A percentile compares a stretch with the other conserved stretches of the same genome.
These are phyloP conservation scores for Eolophus roseicapilla DNA, from an alignment of 2,113 vertebrate species.

Conservation along the genomic window DNA sequence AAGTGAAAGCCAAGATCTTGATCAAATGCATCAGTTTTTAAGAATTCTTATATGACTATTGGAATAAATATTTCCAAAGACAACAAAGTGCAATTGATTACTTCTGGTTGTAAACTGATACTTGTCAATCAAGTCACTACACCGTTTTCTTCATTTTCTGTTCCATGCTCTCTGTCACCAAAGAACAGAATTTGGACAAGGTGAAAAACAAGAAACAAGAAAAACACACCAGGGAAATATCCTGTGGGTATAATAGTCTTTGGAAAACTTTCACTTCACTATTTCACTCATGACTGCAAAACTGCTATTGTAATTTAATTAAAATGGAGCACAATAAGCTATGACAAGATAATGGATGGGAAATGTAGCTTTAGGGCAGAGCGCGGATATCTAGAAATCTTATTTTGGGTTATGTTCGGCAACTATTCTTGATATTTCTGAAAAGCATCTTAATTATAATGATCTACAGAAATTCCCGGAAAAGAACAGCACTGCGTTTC, in stretches of 20 bases:
- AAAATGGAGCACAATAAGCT: slow-evolving; percentile 65
- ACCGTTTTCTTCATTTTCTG: not conserved
- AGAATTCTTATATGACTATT: not conserved
- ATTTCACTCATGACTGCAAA: slow-evolving; percentile 50
- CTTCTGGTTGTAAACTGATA: not conserved
- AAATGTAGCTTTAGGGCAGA: slow-evolving; percentile 8
- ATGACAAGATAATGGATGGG: slow-evolving; percentile 40
- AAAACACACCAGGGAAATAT: slow-evolving; percentile 1
- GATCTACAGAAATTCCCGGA: not conserved
- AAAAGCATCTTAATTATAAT: slow-evolving; percentile 14
- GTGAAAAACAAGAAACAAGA: slow-evolving; percentile 24
- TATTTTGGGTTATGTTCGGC: slow-evolving; percentile 10
- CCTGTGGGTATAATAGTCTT: slow-evolving; percentile 53
- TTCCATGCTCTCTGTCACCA: slow-evolving; percentile 9
- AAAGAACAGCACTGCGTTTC: not conserved
- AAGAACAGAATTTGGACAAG: slow-evolving; percentile 20
- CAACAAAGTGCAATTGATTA: not conserved
- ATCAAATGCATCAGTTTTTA: not conserved
- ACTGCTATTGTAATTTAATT: slow-evolving; percentile 63
- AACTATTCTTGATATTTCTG: not conserved
- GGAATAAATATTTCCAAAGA: not conserved
- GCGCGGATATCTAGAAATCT: not conserved
- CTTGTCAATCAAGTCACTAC: not conserved
- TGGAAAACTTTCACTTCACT: slow-evolving; percentile 47
- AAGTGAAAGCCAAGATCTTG: not conserved